Base-by-base conservation (phyloP, 2,888 invertebrate genomes). In the Machimus atricapillus region DNA sequence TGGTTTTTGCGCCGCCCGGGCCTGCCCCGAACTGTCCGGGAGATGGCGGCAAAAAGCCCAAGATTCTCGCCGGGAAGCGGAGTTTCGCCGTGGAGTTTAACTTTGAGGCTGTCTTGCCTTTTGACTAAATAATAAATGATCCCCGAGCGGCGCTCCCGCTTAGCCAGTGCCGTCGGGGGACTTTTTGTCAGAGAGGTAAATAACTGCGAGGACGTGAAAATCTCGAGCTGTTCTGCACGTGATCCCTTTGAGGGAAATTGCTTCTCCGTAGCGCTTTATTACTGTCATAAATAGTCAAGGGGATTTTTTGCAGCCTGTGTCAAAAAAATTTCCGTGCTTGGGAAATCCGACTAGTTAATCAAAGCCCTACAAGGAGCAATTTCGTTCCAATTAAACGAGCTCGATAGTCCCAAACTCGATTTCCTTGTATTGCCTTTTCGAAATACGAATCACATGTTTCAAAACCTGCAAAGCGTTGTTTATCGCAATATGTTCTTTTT, bases 101-200 rank as follows among this genome's bases (percentile, higher is more conserved):
- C 52, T 56, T 52, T 56, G 56, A 52, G 56, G 81, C 52, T 56
- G 23, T 52, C 16, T 52, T 52, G 27, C 52, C 34, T 56, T 52
- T 52, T 81, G 81, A 81, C 81, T 81, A 81, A 81, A 81, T 81
- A 81, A 81, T 81, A 81, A 81, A 81, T 81, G 56, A 81, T 81
- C 81, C 81, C 81, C 16, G 43, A 31, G 56, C 37, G 81, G 34
- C 52, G 14, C 34, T 56, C 8, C 31, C 56, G 52, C 40, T 81
- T 81, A 52, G 52, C 19, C 23, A 46, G 16, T 81, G 43, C 34
- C 31, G 19, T 46, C 27, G 81, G 27, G 19, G 52, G 27, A 52
- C 27, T 81, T 81, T 81, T 81, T 81, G 40, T 56, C 56, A 16
- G 46, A 66, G 66, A 52, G 81, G 46, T 81, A 81, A 81, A 52